Percentiles rank a stretch among this genome's conserved stretches.
Conservation (phyloP, 2,888 invertebrate genomes). For the Pandemis heparana region DNA sequence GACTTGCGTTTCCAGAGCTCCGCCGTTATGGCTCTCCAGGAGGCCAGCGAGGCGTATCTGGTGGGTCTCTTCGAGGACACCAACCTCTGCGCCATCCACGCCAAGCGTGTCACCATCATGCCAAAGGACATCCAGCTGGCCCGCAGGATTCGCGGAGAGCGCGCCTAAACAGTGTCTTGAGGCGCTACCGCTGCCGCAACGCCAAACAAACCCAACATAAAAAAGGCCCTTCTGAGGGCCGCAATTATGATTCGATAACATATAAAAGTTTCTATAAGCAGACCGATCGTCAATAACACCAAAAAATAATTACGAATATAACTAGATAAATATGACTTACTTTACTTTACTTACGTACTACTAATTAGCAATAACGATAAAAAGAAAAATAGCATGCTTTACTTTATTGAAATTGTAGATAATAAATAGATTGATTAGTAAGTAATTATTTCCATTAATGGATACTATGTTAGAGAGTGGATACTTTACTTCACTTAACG, state of each 20-base stretch:
- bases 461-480: too few species aligned
- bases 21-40: slow-evolving; percentile 94
- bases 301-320: too few species aligned
- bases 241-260: not conserved
- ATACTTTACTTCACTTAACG: too few species aligned
- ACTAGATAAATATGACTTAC: too few species aligned
- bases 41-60: slow-evolving; percentile 81
- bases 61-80: slow-evolving; percentile 91
- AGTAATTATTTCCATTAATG: too few species aligned
- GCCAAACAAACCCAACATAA: not conserved
- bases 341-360: too few species aligned
- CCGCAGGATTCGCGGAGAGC: not conserved
- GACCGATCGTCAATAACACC: not conserved
- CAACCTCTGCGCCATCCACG: not conserved
- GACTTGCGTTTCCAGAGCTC: slow-evolving; percentile 93
- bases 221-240: slow-evolving; percentile 9
- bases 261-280: not conserved
- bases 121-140: not conserved
- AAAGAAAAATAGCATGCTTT: too few species aligned
- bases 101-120: slow-evolving; percentile 3
- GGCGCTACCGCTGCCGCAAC: not conserved
- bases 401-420: too few species aligned
- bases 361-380: too few species aligned
- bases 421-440: too few species aligned
- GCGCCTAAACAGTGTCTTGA: slow-evolving; percentile 1